Percentiles rank a stretch among this genome's conserved stretches.
Evolutionary conservation across 2,113 vertebrate species (phyloP).

Genomic region (Callaeas wilsoni): DNA sequence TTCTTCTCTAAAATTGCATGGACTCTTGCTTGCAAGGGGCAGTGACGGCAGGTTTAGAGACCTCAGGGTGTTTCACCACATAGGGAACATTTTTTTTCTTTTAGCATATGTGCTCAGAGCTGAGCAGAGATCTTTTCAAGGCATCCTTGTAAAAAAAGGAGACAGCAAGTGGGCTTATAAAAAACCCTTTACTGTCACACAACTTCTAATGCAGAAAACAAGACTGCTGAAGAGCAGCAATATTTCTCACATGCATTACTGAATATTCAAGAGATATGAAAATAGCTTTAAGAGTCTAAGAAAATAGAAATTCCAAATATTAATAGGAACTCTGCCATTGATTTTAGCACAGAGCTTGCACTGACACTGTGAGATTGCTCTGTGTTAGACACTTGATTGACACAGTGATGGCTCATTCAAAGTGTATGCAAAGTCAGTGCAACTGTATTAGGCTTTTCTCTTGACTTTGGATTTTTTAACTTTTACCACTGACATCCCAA

Average conservation of each 20-base stretch:
- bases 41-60: neutral
- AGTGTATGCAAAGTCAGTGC: conserved; percentile 64
- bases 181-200: conserved; percentile 31
- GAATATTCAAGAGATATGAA: conserved; percentile 43
- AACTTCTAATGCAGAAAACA: conserved; percentile 41
- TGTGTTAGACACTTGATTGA: conserved; percentile 71
- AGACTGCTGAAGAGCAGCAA: conserved; percentile 23
- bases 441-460: conserved; percentile 56
- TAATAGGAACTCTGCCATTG: conserved; percentile 65
- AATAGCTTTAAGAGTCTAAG: conserved; percentile 45
- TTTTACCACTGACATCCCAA: conserved; percentile 64
- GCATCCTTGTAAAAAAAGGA: conserved; percentile 10
- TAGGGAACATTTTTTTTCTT: neutral
- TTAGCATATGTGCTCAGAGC: neutral
- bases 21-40: neutral
- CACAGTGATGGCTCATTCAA: conserved; percentile 70
- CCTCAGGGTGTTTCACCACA: neutral
- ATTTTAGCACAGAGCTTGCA: conserved; percentile 56
- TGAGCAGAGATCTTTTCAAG: conserved; percentile 24
- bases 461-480: conserved; percentile 65
- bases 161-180: conserved; percentile 41
- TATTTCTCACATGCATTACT: conserved; percentile 15
- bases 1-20: neutral
- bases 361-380: conserved; percentile 62
- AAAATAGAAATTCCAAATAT: conserved; percentile 61